phyloP scores from a whole-genome alignment of 2,888 invertebrate species.

The Laothoe populi region DNA sequence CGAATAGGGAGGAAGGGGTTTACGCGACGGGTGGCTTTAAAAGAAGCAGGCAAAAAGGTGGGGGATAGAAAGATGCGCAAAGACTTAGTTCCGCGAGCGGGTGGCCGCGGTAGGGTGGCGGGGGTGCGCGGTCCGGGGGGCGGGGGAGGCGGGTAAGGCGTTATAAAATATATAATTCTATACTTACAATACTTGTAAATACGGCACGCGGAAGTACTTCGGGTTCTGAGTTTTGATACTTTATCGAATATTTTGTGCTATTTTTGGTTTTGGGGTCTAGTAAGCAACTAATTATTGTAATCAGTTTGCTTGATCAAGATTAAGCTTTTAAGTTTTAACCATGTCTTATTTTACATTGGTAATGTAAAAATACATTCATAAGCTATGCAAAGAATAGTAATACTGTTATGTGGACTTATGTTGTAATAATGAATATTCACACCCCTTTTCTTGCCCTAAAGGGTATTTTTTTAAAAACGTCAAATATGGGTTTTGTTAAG shows the following conservation, averaged over 20 bases:
- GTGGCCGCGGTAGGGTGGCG: slow-evolving; percentile 46
- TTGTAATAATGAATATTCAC: too few relatives aligned
- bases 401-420: too few relatives aligned
- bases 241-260: slow-evolving; percentile 30
- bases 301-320: too few relatives aligned
- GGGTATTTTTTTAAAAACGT: too few relatives aligned
- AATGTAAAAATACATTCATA: too few relatives aligned
- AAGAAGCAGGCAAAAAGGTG: slow-evolving; percentile 84
- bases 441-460: too few relatives aligned
- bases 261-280: too few relatives aligned
- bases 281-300: too few relatives aligned
- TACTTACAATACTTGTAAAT: slow-evolving; percentile 86
- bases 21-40: slow-evolving; percentile 84
- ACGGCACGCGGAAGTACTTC: slow-evolving; percentile 81
- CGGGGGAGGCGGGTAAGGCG: slow-evolving; percentile 57
- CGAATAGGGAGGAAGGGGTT: slow-evolving; percentile 84
- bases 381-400: too few relatives aligned
- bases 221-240: slow-evolving; percentile 58
- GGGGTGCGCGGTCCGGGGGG: slow-evolving; percentile 52
- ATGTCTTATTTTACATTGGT: too few relatives aligned
- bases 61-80: slow-evolving; percentile 85
- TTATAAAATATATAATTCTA: slow-evolving; percentile 86
- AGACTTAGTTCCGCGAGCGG: slow-evolving; percentile 82
- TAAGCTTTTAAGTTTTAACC: too few relatives aligned
- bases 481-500: too few relatives aligned